Evolutionary conservation across 1,140 invertebrate species (phyloP).

Genomic region (Dendroctonus ponderosae): DNA sequence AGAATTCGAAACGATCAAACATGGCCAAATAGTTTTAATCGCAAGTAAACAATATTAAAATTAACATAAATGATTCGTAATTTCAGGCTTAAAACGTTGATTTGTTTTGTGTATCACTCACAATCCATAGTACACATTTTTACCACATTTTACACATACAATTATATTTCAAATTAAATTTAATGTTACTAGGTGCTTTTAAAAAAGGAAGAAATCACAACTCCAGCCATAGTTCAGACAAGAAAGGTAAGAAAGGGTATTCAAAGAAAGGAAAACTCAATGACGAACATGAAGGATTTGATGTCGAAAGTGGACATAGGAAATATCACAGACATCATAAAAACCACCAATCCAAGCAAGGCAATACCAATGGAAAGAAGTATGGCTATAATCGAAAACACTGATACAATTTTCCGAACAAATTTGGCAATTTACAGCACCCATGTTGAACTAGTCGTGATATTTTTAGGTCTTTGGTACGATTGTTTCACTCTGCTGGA

Average conservation of each 20-base stretch:
- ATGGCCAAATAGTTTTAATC: no score
- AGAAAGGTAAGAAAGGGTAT: slow-evolving; percentile 72
- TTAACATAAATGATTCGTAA: no score
- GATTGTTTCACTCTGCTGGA: no score
- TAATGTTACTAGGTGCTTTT: slow-evolving; percentile 50
- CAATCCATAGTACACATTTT: neutral
- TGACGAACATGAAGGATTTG: slow-evolving; percentile 61
- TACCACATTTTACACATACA: neutral
- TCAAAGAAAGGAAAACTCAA: slow-evolving; percentile 68
- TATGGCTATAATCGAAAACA: no score
- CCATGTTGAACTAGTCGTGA: no score
- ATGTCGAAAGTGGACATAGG: slow-evolving; percentile 62
- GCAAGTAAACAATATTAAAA: no score
- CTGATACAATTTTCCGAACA: no score
- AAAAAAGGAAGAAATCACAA: slow-evolving; percentile 73
- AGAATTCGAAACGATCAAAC: no score
- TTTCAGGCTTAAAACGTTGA: no score
- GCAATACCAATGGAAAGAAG: no score
- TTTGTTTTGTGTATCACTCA: neutral
- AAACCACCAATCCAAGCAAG: slow-evolving; percentile 51
- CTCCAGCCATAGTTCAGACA: slow-evolving; percentile 66
- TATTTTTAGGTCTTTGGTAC: no score
- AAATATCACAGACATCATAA: slow-evolving; percentile 61
- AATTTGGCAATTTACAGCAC: no score
- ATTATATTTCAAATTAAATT: neutral